Conservation (phyloP, 2,113 vertebrate genomes). For the Ptychochromis oligacanthus region DNA sequence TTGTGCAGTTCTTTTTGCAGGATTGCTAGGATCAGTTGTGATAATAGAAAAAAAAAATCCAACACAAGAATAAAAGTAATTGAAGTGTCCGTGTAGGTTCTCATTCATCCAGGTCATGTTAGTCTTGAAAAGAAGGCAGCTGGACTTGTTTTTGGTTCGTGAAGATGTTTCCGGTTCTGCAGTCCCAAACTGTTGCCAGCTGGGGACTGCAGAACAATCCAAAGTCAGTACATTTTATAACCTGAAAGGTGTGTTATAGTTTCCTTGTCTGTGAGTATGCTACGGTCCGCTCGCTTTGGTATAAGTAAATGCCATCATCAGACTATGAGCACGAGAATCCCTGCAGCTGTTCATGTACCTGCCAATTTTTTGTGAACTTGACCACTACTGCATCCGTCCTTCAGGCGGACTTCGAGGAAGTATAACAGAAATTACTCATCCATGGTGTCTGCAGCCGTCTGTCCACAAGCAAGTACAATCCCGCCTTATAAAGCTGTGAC, state of each 20-base stretch:
- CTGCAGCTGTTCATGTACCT: neutral
- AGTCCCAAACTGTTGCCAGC: neutral
- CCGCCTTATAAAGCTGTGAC: neutral
- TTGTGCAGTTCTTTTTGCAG: neutral
- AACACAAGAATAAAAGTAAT: neutral
- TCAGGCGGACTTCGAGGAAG: neutral
- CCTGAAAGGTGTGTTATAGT: neutral
- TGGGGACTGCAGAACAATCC: neutral
- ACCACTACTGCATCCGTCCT: neutral
- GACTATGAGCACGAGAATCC: neutral
- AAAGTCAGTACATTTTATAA: neutral
- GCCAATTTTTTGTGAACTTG: neutral
- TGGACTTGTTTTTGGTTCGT: too few relatives aligned
- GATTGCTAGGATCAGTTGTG: neutral
- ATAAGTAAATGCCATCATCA: neutral
- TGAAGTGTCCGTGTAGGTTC: neutral
- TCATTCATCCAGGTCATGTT: neutral
- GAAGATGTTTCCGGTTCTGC: too few relatives aligned
- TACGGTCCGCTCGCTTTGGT: neutral
- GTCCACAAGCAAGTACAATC: neutral
- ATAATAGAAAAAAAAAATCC: neutral
- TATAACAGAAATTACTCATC: neutral
- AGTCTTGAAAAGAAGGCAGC: neutral
- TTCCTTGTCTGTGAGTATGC: neutral
- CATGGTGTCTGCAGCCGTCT: neutral